Percentiles rank a stretch among this genome's conserved stretches.
Conservation (phyloP, 1,140 invertebrate genomes). For the Calephelis nemesis region DNA sequence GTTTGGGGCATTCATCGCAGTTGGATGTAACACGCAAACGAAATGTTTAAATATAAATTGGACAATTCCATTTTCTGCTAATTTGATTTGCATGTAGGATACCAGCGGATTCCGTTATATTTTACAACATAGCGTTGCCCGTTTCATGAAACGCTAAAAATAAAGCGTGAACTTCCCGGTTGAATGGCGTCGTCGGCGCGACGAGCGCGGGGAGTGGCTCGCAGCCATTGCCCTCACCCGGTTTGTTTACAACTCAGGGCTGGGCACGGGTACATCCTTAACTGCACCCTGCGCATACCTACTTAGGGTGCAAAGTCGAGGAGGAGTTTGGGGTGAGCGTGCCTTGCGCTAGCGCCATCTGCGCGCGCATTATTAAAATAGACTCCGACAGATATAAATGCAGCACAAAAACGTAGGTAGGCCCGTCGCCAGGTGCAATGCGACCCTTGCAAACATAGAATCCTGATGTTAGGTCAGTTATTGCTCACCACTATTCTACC, state of each 20-base stretch:
- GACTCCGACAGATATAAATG: conserved; percentile 62
- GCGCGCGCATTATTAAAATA: conserved; percentile 71
- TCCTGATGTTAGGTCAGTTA: conserved; percentile 71
- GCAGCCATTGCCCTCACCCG: conserved; percentile 73
- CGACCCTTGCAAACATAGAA: conserved; percentile 53
- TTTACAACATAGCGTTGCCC: conserved; percentile 42
- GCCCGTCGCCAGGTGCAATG: conserved; percentile 59
- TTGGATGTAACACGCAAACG: neutral
- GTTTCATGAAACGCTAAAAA: conserved; percentile 69
- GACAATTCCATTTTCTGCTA: neutral
- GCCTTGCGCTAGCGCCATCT: conserved; percentile 67
- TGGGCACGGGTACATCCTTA: conserved; percentile 36
- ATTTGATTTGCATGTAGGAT: conserved; percentile 22
- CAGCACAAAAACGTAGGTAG: conserved; percentile 53
- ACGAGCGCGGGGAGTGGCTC: conserved; percentile 64
- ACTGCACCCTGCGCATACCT: conserved; percentile 50
- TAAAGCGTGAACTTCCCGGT: conserved; percentile 76
- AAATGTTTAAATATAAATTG: neutral
- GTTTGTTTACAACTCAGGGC: conserved; percentile 72
- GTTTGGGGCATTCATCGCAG: too few species aligned
- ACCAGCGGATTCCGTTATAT: conserved; percentile 46
- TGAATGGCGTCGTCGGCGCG: conserved; percentile 71
- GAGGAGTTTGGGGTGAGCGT: conserved; percentile 22
- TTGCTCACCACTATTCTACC: conserved; percentile 33
- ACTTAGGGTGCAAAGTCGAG: conserved; percentile 53